Evolutionary conservation across 2,113 vertebrate genomes (phyloP), one percentile per base, ranked within the genome.

Genomic region (Prunella himalayana): DNA sequence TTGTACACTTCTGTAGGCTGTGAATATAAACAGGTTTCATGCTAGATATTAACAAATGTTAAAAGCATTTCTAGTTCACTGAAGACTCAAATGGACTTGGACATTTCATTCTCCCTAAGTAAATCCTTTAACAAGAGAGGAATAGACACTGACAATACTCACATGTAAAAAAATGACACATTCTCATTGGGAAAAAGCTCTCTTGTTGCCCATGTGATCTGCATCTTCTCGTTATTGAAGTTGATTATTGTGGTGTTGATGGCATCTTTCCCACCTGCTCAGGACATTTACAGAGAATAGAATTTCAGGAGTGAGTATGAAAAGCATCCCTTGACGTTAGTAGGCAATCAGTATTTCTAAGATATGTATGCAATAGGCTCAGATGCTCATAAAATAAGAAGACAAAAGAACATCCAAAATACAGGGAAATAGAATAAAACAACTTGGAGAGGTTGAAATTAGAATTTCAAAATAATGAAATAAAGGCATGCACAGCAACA

Each of bases 81-180:
- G 19, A 51, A 63, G 65, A 78, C 13, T 79, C 6, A 66, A 90
- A 60, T n/a, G 13, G 17, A 35, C 28, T 69, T 60, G 54, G 8
- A 7, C 61, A 60, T 71, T 83, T 82, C 45, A 79, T n/a, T 16
- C 4, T 69, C 15, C 16, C 22, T 33, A 61, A 42, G 5, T 37
- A 61, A 93, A 86, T 33, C 23, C 6, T 65, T 68, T 64, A 57
- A 54, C 33, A 63, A 75, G 41, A 37, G 33, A 71, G 51, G 19
- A 68, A 66, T 28, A 72, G 15, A 7, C 24, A 24, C 20, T 63
- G 8, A n/a, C 27, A 89, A 60, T 83, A 94, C 97, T 94, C 54
- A 98, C 98, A 8, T 91, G n/a, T 97, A 98, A 85, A 78, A 49
- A 86, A 97, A 95, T 9, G 96, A 96, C 49, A 97, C 20, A 28